Base-by-base conservation (phyloP, 2,888 invertebrate genomes). In the Zonitis immaculata region DNA sequence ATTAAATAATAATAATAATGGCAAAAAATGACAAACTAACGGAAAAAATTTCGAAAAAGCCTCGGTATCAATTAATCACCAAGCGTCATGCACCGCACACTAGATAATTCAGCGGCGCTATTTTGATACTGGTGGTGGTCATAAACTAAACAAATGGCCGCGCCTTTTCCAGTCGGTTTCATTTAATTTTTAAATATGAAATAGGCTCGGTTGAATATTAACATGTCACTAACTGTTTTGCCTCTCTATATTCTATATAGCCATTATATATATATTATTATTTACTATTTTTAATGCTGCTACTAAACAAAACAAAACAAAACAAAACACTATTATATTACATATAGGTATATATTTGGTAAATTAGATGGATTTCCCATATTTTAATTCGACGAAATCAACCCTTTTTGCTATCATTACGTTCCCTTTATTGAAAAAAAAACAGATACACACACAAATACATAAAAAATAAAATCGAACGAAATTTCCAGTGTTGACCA, bases 181-280 rank as follows among this genome's bases (percentile, higher is more conserved):
- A 65, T 65, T 65, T 61, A 64, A 65, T 65, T 65, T 65, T 66
- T 64, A 62, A 62, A 66, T 66, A 65, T 65, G 61, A 59, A 65
- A 65, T 66, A 63, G 63, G 64, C 64, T 63, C 61, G 58, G 65
- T 39, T 64, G 62, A 66, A 66, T 66, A 65, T 66, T 62, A 64
- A 61, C 58, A 54, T 30, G 45, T 18, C 28, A 53, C 52, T 47
- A 47, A 44, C 27, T 20, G 20, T 20, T 16, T 30, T n/a, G 3
- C 22, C 5, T 16, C 14, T 7, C 16, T 35, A 6, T n/a, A 9
- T 11, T 39, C 39, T 20, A n/a, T n/a, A n/a, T n/a, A 39, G 39
- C n/a, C 20, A 20, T 20, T 39, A 39, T 5, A n/a, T n/a, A n/a
- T n/a, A n/a, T 39, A 6, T 39, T 20, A 18, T 39, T 18, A 18